Evolutionary conservation across 2,113 vertebrate species (phyloP), one percentile per base, ranked within the genome.

Genomic region (Anas platyrhynchos): DNA sequence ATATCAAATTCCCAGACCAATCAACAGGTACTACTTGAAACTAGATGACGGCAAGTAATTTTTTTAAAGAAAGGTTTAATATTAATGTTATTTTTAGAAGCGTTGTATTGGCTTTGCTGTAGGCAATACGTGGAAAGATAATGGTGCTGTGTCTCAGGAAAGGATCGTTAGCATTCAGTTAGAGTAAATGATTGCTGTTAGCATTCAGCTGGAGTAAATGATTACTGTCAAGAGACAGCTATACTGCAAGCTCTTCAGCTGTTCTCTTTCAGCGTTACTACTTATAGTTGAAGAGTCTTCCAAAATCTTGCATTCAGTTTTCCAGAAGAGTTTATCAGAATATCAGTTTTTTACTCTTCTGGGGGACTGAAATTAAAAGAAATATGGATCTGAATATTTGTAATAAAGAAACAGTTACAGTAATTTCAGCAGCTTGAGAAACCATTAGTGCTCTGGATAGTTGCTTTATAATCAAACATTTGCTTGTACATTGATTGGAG

Each of bases 181-280:
- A 43, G 75, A 88, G 89, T 69, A 88, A 96, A 85, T 89, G 81
- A 79, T 82, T 91, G 55, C 48, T 96, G 65, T 83, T 87, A 92
- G 65, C 67, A 78, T 96, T 93, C 81, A 91, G 76, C 83, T 87
- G 83, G 58, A 95, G 91, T 91, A 90, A 96, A 85, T 81, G 16
- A 81, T 93, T 81, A 14, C 83, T 87, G n/a, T 91, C 69, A 92
- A 56, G 92, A 94, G 31, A 72, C 85, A 77, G 48, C 63, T 86
- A 36, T 14, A n/a, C 38, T 76, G 36, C 46, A 67, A 43, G 41
- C n/a, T 87, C 61, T 71, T 94, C 66, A 84, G 77, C 55, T 85
- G 26, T 18, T 89, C 55, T 75, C 11, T 34, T 92, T 63, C 36
- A n/a, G 32, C 41, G 46, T 72, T 58, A n/a, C 36, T 68, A 48